Percentiles rank a stretch among this genome's conserved stretches.
phyloP scores from a whole-genome alignment of 1,140 invertebrate species.

The Bombus terrestris region DNA sequence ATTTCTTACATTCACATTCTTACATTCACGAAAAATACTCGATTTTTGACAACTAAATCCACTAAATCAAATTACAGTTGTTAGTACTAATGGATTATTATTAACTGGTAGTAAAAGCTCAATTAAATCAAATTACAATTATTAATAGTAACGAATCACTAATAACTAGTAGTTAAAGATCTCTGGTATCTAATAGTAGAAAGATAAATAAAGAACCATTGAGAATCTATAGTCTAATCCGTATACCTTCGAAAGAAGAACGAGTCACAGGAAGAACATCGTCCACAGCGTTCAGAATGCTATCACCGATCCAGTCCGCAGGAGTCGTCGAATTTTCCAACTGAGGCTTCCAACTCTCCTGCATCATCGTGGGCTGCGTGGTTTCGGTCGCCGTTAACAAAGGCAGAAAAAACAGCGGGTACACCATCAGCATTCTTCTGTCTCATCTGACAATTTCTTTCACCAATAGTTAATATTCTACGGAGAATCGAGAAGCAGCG shows the following conservation, averaged over 20 bases:
- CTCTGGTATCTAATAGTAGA: too few relatives aligned
- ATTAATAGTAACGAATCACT: not conserved
- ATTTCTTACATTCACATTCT: too few relatives aligned
- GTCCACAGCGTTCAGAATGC: slow-evolving; percentile 61
- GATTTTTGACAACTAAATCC: not conserved
- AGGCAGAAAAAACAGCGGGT: slow-evolving; percentile 46
- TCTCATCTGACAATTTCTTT: slow-evolving; percentile 24
- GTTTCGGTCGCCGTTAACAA: slow-evolving; percentile 31
- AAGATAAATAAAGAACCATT: not conserved
- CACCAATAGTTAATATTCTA: not conserved
- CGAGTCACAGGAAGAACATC: slow-evolving; percentile 53
- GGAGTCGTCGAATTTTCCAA: not conserved
- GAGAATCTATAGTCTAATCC: not conserved
- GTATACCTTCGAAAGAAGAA: slow-evolving; percentile 50
- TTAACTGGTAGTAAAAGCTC: too few relatives aligned
- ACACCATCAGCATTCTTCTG: slow-evolving; percentile 49
- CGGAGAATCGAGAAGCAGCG: not conserved
- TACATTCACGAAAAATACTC: too few relatives aligned
- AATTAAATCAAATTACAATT: too few relatives aligned
- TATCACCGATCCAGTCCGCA: slow-evolving; percentile 62
- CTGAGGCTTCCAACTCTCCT: slow-evolving; percentile 15
- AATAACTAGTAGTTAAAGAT: not conserved
- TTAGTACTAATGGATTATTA: too few relatives aligned
- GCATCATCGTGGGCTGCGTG: slow-evolving; percentile 27
- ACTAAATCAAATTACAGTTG: not conserved